A percentile compares a stretch with the other conserved stretches of the same genome.
These are phyloP conservation scores for Noctilio leporinus DNA, from an alignment of 2,113 vertebrate species.

Conservation along the genomic window DNA sequence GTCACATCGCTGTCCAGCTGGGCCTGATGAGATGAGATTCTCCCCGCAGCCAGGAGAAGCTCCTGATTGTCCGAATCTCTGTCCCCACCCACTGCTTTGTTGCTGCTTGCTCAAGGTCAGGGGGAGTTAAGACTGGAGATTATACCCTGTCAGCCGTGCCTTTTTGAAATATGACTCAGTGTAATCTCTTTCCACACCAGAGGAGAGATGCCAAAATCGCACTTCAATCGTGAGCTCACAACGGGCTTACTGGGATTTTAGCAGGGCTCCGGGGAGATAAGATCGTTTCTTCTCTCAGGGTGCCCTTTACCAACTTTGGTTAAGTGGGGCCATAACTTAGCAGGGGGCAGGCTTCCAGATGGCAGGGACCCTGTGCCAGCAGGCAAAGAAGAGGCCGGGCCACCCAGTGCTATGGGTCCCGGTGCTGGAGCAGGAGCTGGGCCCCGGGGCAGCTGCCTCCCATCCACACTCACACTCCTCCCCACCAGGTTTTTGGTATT, in stretches of 20 bases:
- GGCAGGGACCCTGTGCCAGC: neutral
- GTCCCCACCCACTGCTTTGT: neutral
- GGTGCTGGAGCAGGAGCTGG: too few relatives aligned
- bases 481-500: neutral
- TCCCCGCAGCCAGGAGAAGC: neutral
- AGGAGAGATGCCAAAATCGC: slow-evolving; percentile 66
- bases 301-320: slow-evolving; percentile 62
- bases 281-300: slow-evolving; percentile 49
- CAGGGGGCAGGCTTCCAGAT: neutral
- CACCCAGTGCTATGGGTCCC: neutral
- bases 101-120: slow-evolving; percentile 64
- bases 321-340: slow-evolving; percentile 33
- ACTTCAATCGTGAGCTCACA: slow-evolving; percentile 61
- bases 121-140: slow-evolving; percentile 70
- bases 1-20: fast-evolving
- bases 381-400: neutral
- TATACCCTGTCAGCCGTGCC: slow-evolving; percentile 64
- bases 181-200: slow-evolving; percentile 73
- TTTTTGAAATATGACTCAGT: slow-evolving; percentile 71
- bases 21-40: neutral
- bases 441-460: neutral
- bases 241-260: slow-evolving; percentile 61
- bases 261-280: slow-evolving; percentile 44
- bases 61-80: neutral
- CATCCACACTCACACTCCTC: neutral